phyloP scores from a whole-genome alignment of 2,113 vertebrate species.

The Prolemur simus region DNA sequence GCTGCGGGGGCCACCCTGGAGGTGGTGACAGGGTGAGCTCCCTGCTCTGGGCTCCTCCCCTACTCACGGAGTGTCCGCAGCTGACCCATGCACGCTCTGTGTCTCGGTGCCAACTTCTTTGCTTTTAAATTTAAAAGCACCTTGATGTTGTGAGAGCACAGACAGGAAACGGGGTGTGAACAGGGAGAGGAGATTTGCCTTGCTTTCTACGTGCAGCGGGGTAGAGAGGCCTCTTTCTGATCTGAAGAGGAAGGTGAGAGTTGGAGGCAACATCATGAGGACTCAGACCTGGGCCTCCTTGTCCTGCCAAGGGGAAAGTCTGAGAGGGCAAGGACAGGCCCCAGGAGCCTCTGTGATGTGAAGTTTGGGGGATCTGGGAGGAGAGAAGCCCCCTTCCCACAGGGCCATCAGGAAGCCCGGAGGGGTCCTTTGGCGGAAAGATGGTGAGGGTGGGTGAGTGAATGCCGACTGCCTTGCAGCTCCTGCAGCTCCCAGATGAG shows the following conservation, averaged over 20 bases:
- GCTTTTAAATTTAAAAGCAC: neutral
- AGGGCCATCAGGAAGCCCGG: neutral
- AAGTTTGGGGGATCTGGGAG: neutral
- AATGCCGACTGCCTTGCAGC: fast-evolving
- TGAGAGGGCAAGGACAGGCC: neutral
- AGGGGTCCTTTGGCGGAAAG: neutral
- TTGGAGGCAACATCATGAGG: neutral
- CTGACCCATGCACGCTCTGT: neutral
- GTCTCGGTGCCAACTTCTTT: neutral
- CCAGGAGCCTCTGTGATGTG: neutral
- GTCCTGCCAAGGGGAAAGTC: neutral
- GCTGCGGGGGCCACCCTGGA: neutral
- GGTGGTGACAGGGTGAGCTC: neutral
- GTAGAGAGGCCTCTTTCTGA: neutral
- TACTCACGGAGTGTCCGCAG: neutral
- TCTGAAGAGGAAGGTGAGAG: neutral
- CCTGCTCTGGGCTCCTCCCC: neutral
- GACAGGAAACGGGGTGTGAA: fast-evolving
- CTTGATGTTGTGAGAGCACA: neutral
- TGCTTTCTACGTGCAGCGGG: neutral
- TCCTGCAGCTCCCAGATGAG: neutral
- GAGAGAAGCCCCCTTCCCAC: neutral
- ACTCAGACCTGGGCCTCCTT: neutral
- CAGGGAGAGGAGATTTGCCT: neutral
- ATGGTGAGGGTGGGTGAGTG: fast-evolving